Percentiles rank a stretch among this genome's conserved stretches.
These are phyloP conservation scores for Acheta domesticus DNA, from an alignment of 2,888 invertebrate genomes.

Conservation along the genomic window DNA sequence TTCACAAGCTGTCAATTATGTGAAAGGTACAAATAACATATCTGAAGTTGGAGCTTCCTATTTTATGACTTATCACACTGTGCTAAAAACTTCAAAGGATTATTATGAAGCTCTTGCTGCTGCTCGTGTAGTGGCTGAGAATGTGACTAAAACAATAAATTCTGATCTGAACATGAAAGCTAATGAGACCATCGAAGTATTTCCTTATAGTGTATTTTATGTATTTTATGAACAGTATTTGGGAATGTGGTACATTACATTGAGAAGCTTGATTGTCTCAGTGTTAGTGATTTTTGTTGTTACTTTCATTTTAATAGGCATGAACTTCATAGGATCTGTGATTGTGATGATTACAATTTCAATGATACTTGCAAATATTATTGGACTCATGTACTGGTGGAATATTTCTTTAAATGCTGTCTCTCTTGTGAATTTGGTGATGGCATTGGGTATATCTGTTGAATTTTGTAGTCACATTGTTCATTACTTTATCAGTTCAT, in stretches of 20 bases:
- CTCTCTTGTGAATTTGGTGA: slow-evolving; percentile 90
- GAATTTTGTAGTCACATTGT: slow-evolving; percentile 94
- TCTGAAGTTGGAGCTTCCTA: slow-evolving; percentile 71
- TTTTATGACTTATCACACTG: slow-evolving; percentile 93
- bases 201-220: slow-evolving; percentile 88
- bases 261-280: slow-evolving; percentile 64
- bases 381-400: slow-evolving; percentile 92
- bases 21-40: slow-evolving; percentile 37
- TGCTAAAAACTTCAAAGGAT: slow-evolving; percentile 82
- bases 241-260: slow-evolving; percentile 72
- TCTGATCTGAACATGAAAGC: slow-evolving; percentile 50
- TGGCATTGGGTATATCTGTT: slow-evolving; percentile 88
- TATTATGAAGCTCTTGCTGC: slow-evolving; percentile 82
- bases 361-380: slow-evolving; percentile 77
- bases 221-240: slow-evolving; percentile 95
- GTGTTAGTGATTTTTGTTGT: slow-evolving; percentile 58
- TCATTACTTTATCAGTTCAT: slow-evolving; percentile 57
- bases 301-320: slow-evolving; percentile 60
- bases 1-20: slow-evolving; percentile 51
- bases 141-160: slow-evolving; percentile 74
- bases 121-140: slow-evolving; percentile 76
- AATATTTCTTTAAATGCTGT: slow-evolving; percentile 86
- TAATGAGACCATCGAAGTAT: slow-evolving; percentile 60
- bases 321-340: slow-evolving; percentile 74
- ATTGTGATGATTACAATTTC: slow-evolving; percentile 69